Percentiles rank a stretch among this genome's conserved stretches.
Conservation (phyloP, 2,888 invertebrate species). For the Hecatera dysodea region DNA sequence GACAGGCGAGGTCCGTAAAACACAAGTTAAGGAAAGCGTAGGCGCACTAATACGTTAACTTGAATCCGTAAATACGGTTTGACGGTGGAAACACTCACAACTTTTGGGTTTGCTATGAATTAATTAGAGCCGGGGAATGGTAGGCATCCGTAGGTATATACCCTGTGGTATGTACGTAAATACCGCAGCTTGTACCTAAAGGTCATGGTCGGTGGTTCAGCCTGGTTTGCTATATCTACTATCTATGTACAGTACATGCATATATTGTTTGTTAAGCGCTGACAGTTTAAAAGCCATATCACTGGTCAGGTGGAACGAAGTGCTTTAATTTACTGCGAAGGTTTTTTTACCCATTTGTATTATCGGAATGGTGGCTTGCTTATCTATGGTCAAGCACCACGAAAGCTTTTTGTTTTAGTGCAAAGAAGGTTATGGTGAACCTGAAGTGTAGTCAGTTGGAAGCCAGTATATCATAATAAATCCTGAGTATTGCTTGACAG, state of each 20-base stretch:
- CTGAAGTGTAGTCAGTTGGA: neutral
- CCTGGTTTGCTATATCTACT: neutral
- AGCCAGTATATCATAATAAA: neutral
- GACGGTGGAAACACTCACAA: slow-evolving; percentile 43
- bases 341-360: neutral
- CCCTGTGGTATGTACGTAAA: slow-evolving; percentile 5
- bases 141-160: slow-evolving; percentile 31
- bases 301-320: slow-evolving; percentile 14
- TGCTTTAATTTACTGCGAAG: slow-evolving; percentile 3
- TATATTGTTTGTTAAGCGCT: slow-evolving; percentile 9
- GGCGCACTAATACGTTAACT: slow-evolving; percentile 38
- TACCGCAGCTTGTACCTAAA: neutral
- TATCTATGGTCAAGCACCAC: neutral
- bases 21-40: slow-evolving; percentile 25
- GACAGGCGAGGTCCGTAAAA: slow-evolving; percentile 6
- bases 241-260: slow-evolving; percentile 5
- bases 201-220: slow-evolving; percentile 23
- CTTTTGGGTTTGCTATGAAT: slow-evolving; percentile 46
- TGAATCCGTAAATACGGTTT: slow-evolving; percentile 52
- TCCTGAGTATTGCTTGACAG: slow-evolving; percentile 2
- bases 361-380: neutral
- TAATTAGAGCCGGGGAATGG: slow-evolving; percentile 36
- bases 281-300: slow-evolving; percentile 20
- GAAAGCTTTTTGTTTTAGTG: neutral
- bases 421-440: neutral